Evolutionary conservation across 37 sponge, comb jelly and placozoan species (phyloP), one percentile per base, ranked within the genome.

Genomic region (Halichondria panicea): DNA sequence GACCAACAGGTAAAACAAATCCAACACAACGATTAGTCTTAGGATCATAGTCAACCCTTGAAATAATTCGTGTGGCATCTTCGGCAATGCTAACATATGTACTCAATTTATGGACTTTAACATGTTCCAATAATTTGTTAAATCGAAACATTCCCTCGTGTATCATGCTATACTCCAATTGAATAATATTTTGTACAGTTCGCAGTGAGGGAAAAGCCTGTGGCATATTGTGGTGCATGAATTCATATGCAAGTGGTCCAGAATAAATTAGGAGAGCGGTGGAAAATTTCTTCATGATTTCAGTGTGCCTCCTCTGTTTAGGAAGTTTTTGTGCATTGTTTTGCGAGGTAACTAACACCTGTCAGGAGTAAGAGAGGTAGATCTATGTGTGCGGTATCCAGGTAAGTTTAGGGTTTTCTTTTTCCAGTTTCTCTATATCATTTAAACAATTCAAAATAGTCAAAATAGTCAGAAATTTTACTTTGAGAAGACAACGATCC

Each of bases 191-290:
- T 52, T 85, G 85, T 21, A 85, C 85, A 45, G 78, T 85, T 38
- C 78, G 13, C 21, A 77, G 55, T 6, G 65, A 77, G 28, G 85
- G 85, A 53, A 85, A 54, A 18, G 85, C 85, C 38, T 60, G 37
- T 13, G 78, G 85, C 68, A 85, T 40, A 63, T 85, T 85, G 35
- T 50, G 71, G 1, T 85, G 85, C 11, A 85, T 18, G 54, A 85
- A 85, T 2, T 77, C 66, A 62, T 83, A 83, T 53, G 84, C 76
- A 22, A 83, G 30, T 40, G 84, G 70, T 18, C 84, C 84, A 43
- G 76, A 36, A 68, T 75, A 75, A 36, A 83, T 75, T 56, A 83
- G 53, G 12, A 83, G 70, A 22, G 76, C 52, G 38, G 84, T 75
- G 32, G 62, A 35, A 68, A 83, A 83, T 37, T 81, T 81, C 63